Conservation (phyloP, 2,888 invertebrate genomes). For the Ornithoptera alexandrae region DNA sequence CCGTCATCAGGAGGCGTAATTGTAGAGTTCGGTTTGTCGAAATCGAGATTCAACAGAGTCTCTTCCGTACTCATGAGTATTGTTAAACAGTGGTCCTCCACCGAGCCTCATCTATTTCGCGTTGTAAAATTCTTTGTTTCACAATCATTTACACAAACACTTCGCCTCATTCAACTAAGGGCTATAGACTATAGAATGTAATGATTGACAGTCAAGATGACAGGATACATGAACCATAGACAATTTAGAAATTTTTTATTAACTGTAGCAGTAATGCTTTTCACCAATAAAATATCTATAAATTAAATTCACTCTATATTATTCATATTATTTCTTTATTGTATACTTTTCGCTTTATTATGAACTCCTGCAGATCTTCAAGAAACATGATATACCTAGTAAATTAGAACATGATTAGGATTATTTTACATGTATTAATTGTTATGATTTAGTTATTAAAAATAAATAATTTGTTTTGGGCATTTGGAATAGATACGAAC, state of each 20-base stretch:
- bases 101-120: conserved; percentile 78
- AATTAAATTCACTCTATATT: background rate
- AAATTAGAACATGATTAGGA: background rate
- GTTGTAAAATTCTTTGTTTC: conserved; percentile 73
- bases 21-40: conserved; percentile 76
- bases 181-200: conserved; percentile 54
- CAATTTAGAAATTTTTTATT: conserved; percentile 17
- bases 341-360: too few species aligned
- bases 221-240: conserved; percentile 37
- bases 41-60: conserved; percentile 82
- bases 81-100: conserved; percentile 66
- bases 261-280: background rate
- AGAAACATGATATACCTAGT: background rate
- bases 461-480: too few species aligned
- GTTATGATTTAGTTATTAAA: too few species aligned
- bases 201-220: conserved; percentile 36
- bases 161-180: conserved; percentile 53
- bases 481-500: too few species aligned
- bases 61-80: conserved; percentile 82
- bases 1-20: conserved; percentile 78
- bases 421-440: background rate
- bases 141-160: conserved; percentile 77
- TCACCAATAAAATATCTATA: background rate
- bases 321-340: too few species aligned
- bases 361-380: background rate